phyloP scores from a whole-genome alignment of 2,888 invertebrate genomes.

The Dioctria linearis region DNA sequence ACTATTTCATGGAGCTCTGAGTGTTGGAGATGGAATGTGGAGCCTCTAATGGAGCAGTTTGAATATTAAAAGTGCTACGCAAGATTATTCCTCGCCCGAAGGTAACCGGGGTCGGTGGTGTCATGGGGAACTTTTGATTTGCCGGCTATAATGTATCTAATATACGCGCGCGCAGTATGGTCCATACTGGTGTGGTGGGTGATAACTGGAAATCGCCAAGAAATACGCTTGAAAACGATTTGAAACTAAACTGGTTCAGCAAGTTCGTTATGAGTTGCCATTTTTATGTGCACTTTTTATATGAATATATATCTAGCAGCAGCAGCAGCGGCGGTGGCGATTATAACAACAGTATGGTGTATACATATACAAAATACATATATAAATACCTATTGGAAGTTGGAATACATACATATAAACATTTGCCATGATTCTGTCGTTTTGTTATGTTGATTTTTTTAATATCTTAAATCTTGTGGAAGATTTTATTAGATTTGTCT shows the following conservation, averaged over 20 bases:
- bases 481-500: background rate
- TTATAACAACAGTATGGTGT: too few species aligned
- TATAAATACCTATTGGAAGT: too few species aligned
- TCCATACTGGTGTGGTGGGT: constrained; percentile 45
- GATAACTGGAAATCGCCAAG: constrained; percentile 50
- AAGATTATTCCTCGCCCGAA: constrained; percentile 34
- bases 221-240: constrained; percentile 35
- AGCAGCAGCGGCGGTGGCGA: constrained; percentile 12
- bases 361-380: too few species aligned
- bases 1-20: constrained; percentile 46
- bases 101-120: constrained; percentile 8
- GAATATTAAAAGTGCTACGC: constrained; percentile 44
- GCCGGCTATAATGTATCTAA: constrained; percentile 29
- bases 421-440: too few species aligned
- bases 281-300: constrained; percentile 48
- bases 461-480: background rate
- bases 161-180: constrained; percentile 33
- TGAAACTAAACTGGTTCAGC: constrained; percentile 50
- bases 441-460: too few species aligned
- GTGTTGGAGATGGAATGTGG: constrained; percentile 45
- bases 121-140: constrained; percentile 40
- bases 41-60: constrained; percentile 52
- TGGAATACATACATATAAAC: too few species aligned
- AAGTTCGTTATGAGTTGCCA: constrained; percentile 53
- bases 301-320: constrained; percentile 21